A percentile compares a stretch with the other conserved stretches of the same genome.
Evolutionary conservation across 2,797 vertebrate species (phyloP).

Genomic region (Momotus momota): DNA sequence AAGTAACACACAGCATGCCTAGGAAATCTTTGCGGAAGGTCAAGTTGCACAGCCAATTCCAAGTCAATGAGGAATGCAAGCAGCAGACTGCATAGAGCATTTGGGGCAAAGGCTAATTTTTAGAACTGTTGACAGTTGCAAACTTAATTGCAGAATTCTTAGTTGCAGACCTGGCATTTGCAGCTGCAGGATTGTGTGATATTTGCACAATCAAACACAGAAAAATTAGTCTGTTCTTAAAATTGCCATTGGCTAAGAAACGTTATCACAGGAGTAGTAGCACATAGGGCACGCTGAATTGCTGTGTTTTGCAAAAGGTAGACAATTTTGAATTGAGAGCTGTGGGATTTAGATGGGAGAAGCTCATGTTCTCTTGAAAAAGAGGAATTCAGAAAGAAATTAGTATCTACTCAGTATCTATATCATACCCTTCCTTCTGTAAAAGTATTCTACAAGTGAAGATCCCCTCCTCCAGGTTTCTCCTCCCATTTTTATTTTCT

Average conservation of each 20-base stretch:
- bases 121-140: not conserved
- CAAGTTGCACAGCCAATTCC: not conserved
- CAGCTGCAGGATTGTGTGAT: not conserved
- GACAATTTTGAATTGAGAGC: not conserved
- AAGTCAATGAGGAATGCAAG: not conserved
- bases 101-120: not conserved
- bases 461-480: not conserved
- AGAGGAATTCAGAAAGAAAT: not conserved
- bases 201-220: not conserved
- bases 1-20: not conserved
- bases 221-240: not conserved
- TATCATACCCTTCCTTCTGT: not conserved
- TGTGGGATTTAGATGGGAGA: not conserved
- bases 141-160: not conserved
- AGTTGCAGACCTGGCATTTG: not conserved
- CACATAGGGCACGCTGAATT: fast-evolving
- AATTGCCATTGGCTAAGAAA: not conserved
- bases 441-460: not conserved
- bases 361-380: not conserved
- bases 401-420: not conserved
- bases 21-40: not conserved
- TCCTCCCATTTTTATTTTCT: not conserved
- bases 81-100: not conserved
- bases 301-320: not conserved
- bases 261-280: not conserved